phyloP scores from a whole-genome alignment of 53 echinoderm and acorn worm species.

The Arbacia lixula region DNA sequence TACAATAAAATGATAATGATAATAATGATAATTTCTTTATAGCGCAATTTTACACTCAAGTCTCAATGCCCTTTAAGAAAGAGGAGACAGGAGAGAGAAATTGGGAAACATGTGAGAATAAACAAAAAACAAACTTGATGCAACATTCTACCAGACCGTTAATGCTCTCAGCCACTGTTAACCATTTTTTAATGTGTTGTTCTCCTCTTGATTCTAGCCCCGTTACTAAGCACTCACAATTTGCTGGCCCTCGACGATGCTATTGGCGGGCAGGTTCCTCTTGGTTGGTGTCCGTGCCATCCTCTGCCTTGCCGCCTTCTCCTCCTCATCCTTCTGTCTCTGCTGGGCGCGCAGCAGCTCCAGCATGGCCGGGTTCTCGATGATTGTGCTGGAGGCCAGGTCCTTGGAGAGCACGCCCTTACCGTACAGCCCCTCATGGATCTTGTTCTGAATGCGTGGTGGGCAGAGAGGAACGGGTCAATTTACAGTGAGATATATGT shows the following conservation, averaged over 20 bases:
- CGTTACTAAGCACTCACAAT: constrained; percentile 74
- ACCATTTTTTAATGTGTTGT: too few relatives aligned
- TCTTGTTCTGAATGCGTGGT: constrained; percentile 58
- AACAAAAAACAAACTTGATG: too few relatives aligned
- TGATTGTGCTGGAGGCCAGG: constrained; percentile 80
- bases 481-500: background rate
- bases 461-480: background rate
- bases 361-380: constrained; percentile 94
- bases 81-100: too few relatives aligned
- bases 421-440: constrained; percentile 91
- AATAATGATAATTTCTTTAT: too few relatives aligned
- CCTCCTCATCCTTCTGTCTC: constrained; percentile 70
- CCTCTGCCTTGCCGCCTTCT: constrained; percentile 55
- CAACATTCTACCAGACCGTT: too few relatives aligned
- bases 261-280: constrained; percentile 55
- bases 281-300: constrained; percentile 73
- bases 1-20: too few relatives aligned
- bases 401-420: constrained; percentile 73
- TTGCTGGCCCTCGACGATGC: constrained; percentile 73
- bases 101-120: too few relatives aligned
- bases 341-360: constrained; percentile 79
- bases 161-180: too few relatives aligned
- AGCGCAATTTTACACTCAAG: too few relatives aligned
- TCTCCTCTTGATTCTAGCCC: too few relatives aligned
- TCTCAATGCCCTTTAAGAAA: too few relatives aligned